These are phyloP conservation scores for Gymnoscelis rufifasciata DNA, from an alignment of 2,888 invertebrate species.

Conservation along the genomic window DNA sequence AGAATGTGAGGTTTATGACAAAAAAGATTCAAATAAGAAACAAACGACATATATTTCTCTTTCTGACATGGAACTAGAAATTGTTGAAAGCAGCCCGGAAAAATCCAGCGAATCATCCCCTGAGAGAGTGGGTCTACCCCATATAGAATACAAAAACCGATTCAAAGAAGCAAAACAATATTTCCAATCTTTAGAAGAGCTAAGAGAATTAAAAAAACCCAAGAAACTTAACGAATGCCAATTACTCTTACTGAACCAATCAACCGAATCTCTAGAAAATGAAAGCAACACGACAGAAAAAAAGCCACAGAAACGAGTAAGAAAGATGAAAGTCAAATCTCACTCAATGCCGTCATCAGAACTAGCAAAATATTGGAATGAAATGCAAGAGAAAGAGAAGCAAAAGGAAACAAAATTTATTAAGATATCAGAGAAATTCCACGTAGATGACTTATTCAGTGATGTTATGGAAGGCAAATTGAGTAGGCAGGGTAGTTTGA, in stretches of 20 bases:
- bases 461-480: slow-evolving; percentile 71
- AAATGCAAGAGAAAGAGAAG: slow-evolving; percentile 51
- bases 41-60: slow-evolving; percentile 56
- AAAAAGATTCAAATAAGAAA: slow-evolving; percentile 39
- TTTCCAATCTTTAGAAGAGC: slow-evolving; percentile 71
- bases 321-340: slow-evolving; percentile 58
- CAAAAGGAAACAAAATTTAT: slow-evolving; percentile 48
- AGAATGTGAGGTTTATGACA: slow-evolving; percentile 42
- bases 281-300: too few relatives aligned
- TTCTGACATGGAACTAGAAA: slow-evolving; percentile 70
- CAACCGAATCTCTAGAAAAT: slow-evolving; percentile 60
- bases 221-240: slow-evolving; percentile 65
- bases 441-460: slow-evolving; percentile 70
- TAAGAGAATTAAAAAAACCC: slow-evolving; percentile 51
- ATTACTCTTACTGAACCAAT: slow-evolving; percentile 50
- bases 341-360: slow-evolving; percentile 69
- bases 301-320: slow-evolving; percentile 41
- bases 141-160: slow-evolving; percentile 65
- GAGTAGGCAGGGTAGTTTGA: slow-evolving; percentile 70
- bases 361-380: slow-evolving; percentile 61
- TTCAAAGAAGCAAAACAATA: slow-evolving; percentile 71
- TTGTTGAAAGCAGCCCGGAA: slow-evolving; percentile 54
- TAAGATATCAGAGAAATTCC: slow-evolving; percentile 75
- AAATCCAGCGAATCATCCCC: slow-evolving; percentile 45
- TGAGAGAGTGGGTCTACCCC: slow-evolving; percentile 42